These are phyloP conservation scores for Malurus cyaneus DNA, from an alignment of 2,113 vertebrate species.

Conservation along the genomic window DNA sequence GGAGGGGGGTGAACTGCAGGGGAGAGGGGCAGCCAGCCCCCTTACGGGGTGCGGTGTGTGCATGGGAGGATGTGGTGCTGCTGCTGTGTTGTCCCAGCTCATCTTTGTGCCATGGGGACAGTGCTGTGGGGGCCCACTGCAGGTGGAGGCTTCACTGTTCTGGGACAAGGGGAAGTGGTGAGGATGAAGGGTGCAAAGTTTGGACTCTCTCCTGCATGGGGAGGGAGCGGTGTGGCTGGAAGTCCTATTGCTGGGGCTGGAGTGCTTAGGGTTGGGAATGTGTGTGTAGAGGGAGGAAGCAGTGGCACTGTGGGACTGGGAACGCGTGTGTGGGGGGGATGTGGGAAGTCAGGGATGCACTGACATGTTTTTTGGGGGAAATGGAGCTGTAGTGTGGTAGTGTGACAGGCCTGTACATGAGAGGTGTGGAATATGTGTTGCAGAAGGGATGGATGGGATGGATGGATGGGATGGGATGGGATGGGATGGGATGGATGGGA, in stretches of 20 bases:
- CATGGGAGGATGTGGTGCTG: background rate
- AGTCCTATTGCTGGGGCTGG: accelerated
- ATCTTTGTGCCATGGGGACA: background rate
- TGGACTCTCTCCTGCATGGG: background rate
- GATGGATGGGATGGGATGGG: background rate
- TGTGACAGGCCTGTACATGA: background rate
- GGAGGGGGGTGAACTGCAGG: accelerated
- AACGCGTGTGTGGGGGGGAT: accelerated
- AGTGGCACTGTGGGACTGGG: background rate
- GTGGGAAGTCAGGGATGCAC: background rate
- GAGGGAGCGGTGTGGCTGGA: background rate
- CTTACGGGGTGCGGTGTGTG: background rate
- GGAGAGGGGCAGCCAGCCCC: background rate
- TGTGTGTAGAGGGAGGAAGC: accelerated
- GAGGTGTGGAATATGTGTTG: background rate
- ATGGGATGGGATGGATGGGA: background rate
- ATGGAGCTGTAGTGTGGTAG: background rate
- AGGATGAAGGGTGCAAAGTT: background rate
- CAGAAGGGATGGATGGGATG: background rate
- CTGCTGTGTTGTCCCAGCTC: background rate
- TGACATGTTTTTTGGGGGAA: accelerated
- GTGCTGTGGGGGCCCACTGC: background rate
- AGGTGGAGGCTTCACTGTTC: no score
- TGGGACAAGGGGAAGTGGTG: background rate
- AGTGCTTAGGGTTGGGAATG: background rate